Evolutionary conservation across 2,113 vertebrate genomes (phyloP).

Genomic region (Cyprinodon brontotheroides): DNA sequence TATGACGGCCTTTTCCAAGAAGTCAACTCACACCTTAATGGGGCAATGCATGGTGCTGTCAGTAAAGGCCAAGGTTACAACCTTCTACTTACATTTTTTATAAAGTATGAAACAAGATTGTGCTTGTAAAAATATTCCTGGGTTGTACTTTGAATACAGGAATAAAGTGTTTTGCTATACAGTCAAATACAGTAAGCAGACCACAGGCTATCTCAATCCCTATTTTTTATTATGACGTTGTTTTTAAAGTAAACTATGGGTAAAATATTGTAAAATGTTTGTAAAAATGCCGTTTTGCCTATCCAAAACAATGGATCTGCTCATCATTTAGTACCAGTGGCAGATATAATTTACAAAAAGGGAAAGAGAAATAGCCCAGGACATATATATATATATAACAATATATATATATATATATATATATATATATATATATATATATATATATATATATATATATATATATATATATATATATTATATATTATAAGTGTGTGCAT

Average conservation of each 20-base stretch:
- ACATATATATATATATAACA: not conserved
- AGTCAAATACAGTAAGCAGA: too few species aligned
- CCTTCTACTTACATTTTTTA: not conserved
- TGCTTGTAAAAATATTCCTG: not conserved
- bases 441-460: too few species aligned
- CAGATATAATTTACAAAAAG: not conserved
- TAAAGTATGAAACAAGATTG: not conserved
- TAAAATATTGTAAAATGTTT: not conserved
- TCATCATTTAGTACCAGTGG: not conserved
- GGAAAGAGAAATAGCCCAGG: not conserved
- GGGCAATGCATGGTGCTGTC: not conserved
- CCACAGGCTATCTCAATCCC: too few species aligned
- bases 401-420: not conserved
- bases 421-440: too few species aligned
- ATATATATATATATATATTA: too few species aligned
- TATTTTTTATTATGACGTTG: too few species aligned
- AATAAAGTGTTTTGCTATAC: not conserved
- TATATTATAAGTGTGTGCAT: too few species aligned
- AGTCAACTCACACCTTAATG: not conserved
- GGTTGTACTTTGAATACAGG: not conserved
- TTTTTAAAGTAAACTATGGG: not conserved
- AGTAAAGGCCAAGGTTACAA: not conserved
- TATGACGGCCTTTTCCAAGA: not conserved
- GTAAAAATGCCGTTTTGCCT: not conserved
- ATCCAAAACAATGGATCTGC: not conserved